Base-by-base conservation (phyloP, 2,113 vertebrate species). In the Osmerus eperlanus region DNA sequence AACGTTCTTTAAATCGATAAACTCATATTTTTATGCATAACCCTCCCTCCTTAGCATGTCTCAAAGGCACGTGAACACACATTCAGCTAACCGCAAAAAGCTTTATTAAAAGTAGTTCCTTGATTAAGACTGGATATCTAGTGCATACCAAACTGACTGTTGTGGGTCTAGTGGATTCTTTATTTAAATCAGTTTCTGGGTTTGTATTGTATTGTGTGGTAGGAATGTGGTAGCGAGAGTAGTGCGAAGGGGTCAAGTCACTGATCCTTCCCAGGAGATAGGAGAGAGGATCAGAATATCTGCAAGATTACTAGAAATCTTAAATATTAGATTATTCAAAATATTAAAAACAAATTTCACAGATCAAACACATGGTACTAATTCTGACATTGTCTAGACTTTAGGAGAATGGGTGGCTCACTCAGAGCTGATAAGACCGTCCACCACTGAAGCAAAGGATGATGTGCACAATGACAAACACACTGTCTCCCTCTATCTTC, bases 401-500 rank as follows among this genome's bases (percentile, higher is more conserved):
- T 28, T 25, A 25, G 13, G 28, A 14, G 23, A 61, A 61, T 28
- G 21, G 21, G 28, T 3, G 23, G 59, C 25, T 36, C 13, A 29
- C 4, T 28, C 4, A 32, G 61, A 59, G 19, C 12, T 21, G 25
- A 18, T 36, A 63, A 63, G 28, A 36, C 28, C 15, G 15, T 41
- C 16, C 29, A 19, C 19, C 36, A 29, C 5, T 19, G 87, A 86
- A 90, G 88, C 88, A 80, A 83, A 85, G 84, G 87, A 84, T 75
- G 88, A 92, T 92, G 28, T 19, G 58, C 91, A 93, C 91, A 92
- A 91, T 94, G 93, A 94, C 93, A 93, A 94, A 95, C 93, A 93
- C 89, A 93, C 89, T 88, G 90, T 94, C 52, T 91, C 89, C 90
- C 88, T 87, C 85, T 90, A 80, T 84, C 89, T 91, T 89, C 88